These are phyloP conservation scores for Tetranychus truncatus DNA, from an alignment of 2,888 invertebrate genomes.

Conservation along the genomic window DNA sequence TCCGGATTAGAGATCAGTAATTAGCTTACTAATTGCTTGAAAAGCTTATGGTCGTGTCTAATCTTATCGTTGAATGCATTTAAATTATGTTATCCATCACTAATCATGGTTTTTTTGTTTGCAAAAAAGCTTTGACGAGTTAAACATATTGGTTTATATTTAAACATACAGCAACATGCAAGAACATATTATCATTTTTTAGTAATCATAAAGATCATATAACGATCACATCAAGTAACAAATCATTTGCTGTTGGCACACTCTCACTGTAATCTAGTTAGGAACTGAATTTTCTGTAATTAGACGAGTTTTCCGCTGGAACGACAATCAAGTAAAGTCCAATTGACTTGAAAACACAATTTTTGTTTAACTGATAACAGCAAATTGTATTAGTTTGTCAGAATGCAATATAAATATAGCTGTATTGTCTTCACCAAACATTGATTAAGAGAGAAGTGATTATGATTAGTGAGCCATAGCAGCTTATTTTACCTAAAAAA, in stretches of 20 bases:
- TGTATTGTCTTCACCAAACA: neutral
- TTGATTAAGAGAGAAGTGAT: neutral
- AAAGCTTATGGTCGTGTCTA: neutral
- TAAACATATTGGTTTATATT: no score
- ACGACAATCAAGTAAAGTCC: neutral
- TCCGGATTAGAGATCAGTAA: neutral
- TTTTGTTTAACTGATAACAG: neutral
- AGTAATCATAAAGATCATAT: neutral
- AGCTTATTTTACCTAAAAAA: neutral
- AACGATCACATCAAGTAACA: neutral
- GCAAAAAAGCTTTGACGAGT: no score
- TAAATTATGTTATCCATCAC: neutral
- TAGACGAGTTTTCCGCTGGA: neutral
- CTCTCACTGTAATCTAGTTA: neutral
- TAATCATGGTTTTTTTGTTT: neutral
- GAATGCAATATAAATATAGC: no score
- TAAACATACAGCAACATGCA: no score
- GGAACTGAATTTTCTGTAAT: neutral
- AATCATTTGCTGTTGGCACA: neutral
- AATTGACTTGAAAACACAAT: slow-evolving; percentile 1
- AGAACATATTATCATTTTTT: no score
- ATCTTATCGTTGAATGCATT: neutral
- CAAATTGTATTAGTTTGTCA: no score
- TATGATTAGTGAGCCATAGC: neutral
- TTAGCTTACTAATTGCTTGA: neutral